These are phyloP conservation scores for Hydropsyche betteni DNA, from an alignment of 2,888 invertebrate species.

Conservation along the genomic window DNA sequence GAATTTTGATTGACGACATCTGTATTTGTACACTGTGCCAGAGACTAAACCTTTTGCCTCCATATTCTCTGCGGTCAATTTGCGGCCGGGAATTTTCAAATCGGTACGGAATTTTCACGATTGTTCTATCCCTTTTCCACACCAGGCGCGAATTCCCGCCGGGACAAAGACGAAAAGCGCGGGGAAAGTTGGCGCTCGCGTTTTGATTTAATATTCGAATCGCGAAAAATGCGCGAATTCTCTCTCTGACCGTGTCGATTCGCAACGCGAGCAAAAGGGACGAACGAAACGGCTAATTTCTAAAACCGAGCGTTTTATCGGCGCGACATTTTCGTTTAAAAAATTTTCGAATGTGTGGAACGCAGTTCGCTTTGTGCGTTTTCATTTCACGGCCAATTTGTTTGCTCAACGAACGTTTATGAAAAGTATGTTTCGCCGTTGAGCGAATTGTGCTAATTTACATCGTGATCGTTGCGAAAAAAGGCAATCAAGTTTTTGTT, in stretches of 20 bases:
- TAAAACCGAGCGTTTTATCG: conserved; percentile 16
- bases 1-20: not conserved
- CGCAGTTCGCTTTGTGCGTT: conserved; percentile 17
- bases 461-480: too few species aligned
- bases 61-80: conserved; percentile 69
- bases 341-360: conserved; percentile 8
- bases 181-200: conserved; percentile 26
- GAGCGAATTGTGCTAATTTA: too few species aligned
- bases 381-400: conserved; percentile 20
- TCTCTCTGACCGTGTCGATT: not conserved
- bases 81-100: conserved; percentile 58
- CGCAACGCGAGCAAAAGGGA: conserved; percentile 15
- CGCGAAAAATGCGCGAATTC: conserved; percentile 36
- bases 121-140: conserved; percentile 19
- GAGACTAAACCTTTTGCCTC: conserved; percentile 63
- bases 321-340: conserved; percentile 1
- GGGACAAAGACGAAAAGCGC: not conserved
- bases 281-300: not conserved
- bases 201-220: conserved; percentile 44
- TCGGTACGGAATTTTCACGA: not conserved
- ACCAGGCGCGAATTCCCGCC: not conserved
- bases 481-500: too few species aligned
- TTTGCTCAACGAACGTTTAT: too few species aligned
- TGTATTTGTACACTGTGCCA: conserved; percentile 52
- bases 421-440: too few species aligned